A percentile compares a stretch with the other conserved stretches of the same genome.
These are phyloP conservation scores for Tenthredo amoena DNA, from an alignment of 2,888 invertebrate genomes.

Conservation along the genomic window DNA sequence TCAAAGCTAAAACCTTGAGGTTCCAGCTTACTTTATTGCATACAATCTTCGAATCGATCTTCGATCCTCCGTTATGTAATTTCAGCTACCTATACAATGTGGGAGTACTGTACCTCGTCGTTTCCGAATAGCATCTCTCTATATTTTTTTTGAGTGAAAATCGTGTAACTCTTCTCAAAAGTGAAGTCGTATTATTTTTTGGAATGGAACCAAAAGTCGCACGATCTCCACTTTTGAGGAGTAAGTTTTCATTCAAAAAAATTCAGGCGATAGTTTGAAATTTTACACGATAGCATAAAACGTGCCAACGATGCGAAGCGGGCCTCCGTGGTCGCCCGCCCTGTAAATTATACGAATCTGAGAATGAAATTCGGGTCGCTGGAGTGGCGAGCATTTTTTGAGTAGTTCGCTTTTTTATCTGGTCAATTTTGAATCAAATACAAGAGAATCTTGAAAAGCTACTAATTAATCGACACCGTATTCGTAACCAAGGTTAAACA, in stretches of 20 bases:
- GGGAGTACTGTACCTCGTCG: background rate
- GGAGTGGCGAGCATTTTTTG: background rate
- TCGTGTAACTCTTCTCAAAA: no score
- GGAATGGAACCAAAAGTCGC: no score
- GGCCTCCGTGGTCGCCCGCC: constrained; percentile 90
- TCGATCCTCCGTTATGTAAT: constrained; percentile 4
- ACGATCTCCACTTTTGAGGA: background rate
- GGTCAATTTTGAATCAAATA: background rate
- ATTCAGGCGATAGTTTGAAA: background rate
- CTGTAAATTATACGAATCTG: constrained; percentile 68
- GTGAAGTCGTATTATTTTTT: no score
- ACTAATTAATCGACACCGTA: no score
- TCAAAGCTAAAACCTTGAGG: constrained; percentile 17
- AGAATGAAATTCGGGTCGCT: background rate
- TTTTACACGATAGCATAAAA: constrained; percentile 44
- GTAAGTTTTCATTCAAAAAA: background rate
- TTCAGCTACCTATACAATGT: background rate
- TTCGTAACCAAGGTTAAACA: background rate
- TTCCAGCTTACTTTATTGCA: background rate
- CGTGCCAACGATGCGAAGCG: constrained; percentile 83
- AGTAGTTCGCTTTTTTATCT: background rate
- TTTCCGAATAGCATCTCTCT: no score
- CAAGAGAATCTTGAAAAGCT: no score
- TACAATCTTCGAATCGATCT: constrained; percentile 17
- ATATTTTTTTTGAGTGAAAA: no score